phyloP scores from a whole-genome alignment of 2,888 invertebrate species.

The Myopa testacea region DNA sequence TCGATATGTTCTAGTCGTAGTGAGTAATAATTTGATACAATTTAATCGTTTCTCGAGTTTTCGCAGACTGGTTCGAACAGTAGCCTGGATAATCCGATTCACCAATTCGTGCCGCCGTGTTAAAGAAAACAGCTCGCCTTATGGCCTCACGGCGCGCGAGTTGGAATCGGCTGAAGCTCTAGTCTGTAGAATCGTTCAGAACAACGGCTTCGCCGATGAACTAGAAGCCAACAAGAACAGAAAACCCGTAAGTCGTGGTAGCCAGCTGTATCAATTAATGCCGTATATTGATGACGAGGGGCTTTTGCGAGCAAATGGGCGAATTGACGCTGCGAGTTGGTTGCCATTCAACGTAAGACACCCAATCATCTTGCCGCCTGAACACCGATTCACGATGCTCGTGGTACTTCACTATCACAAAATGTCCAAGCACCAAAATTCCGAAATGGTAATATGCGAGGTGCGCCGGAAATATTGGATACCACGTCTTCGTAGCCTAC shows the following conservation, averaged over 20 bases:
- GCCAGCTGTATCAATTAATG: conserved; percentile 20
- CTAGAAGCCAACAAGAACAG: conserved; percentile 3
- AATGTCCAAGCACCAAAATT: conserved; percentile 38
- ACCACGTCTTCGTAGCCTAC: conserved; percentile 3
- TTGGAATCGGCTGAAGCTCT: conserved; percentile 19
- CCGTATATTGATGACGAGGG: conserved; percentile 38
- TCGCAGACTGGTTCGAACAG: too few relatives aligned
- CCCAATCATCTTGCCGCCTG: not conserved
- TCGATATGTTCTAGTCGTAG: too few relatives aligned
- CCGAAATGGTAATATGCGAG: conserved; percentile 32
- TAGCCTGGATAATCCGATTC: too few relatives aligned
- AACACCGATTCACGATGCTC: conserved; percentile 24
- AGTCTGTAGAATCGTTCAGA: conserved; percentile 28
- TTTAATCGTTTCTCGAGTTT: too few relatives aligned
- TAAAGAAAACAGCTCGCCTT: too few relatives aligned
- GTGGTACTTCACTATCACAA: conserved; percentile 15
- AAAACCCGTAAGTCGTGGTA: not conserved
- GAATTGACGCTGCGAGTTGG: conserved; percentile 36
- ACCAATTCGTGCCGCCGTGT: too few relatives aligned
- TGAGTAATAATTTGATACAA: not conserved
- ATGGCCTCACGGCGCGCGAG: conserved; percentile 17
- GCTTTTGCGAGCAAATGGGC: conserved; percentile 26
- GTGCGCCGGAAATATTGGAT: conserved; percentile 36
- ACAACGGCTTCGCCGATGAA: conserved; percentile 28
- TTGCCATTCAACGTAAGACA: conserved; percentile 5